phyloP scores from a whole-genome alignment of 2,888 invertebrate genomes.

The Athalia circularis region DNA sequence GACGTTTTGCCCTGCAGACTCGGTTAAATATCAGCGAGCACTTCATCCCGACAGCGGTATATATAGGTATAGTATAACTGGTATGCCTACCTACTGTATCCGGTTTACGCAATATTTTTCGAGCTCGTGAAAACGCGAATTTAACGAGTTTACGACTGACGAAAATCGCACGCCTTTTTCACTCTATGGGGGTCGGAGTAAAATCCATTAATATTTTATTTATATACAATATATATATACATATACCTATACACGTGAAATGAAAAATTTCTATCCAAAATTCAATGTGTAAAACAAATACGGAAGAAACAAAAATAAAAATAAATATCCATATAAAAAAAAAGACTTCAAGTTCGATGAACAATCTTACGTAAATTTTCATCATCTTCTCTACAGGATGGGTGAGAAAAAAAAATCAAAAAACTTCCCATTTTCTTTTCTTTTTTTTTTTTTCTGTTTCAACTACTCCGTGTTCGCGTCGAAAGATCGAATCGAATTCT shows the following conservation, averaged over 20 bases:
- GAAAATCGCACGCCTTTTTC: constrained; percentile 30
- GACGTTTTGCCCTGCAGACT: background rate
- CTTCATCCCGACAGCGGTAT: constrained; percentile 27
- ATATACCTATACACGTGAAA: too few species aligned
- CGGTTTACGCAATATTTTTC: constrained; percentile 43
- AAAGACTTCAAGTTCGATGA: background rate
- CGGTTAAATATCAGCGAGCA: constrained; percentile 42
- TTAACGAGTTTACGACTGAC: constrained; percentile 41
- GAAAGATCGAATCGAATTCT: constrained; percentile 21
- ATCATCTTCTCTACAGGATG: background rate
- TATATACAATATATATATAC: constrained; percentile 4
- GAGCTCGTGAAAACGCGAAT: constrained; percentile 43
- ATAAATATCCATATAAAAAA: too few species aligned
- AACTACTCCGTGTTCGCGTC: background rate
- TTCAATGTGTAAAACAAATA: constrained; percentile 10
- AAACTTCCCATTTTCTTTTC: too few species aligned
- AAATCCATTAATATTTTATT: background rate
- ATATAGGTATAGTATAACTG: too few species aligned
- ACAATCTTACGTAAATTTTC: background rate
- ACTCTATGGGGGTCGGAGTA: constrained; percentile 21
- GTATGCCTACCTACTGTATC: constrained; percentile 20
- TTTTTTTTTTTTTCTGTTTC: too few species aligned
- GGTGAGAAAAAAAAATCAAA: too few species aligned
- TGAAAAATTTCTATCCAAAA: too few species aligned
- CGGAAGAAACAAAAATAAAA: background rate